phyloP scores from a whole-genome alignment of 2,797 vertebrate genomes.

The Sebastes ruberrimus region DNA sequence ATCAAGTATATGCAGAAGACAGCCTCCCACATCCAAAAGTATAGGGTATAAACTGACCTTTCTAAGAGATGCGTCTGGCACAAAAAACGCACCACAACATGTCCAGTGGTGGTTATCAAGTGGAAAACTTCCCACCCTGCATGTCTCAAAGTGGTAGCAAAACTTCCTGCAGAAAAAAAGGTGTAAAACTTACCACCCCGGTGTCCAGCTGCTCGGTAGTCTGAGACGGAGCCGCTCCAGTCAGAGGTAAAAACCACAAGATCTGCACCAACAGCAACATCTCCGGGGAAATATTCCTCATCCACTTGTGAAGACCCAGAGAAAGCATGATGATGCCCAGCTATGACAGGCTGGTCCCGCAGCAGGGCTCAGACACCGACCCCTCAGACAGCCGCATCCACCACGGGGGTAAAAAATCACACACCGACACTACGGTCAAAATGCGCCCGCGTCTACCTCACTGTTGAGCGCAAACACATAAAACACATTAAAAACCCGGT shows the following conservation, averaged over 20 bases:
- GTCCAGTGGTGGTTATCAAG: neutral
- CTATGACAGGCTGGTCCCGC: conserved; percentile 61
- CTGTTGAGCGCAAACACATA: conserved; percentile 76
- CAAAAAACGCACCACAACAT: neutral
- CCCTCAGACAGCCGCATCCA: conserved; percentile 65
- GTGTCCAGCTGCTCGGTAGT: conserved; percentile 76
- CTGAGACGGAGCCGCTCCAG: conserved; percentile 72
- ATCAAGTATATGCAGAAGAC: conserved; percentile 25
- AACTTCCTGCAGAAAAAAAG: conserved; percentile 23
- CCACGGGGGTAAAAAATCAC: conserved; percentile 32
- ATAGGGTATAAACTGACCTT: neutral
- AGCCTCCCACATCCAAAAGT: conserved; percentile 36
- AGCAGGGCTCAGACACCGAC: conserved; percentile 59
- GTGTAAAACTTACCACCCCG: conserved; percentile 76
- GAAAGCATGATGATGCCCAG: conserved; percentile 64
- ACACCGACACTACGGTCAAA: conserved; percentile 17
- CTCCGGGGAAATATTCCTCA: conserved; percentile 74
- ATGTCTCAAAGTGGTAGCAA: neutral
- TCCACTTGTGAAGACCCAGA: conserved; percentile 57
- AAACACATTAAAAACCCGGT: conserved; percentile 61
- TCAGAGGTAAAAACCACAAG: conserved; percentile 69
- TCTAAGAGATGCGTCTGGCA: neutral
- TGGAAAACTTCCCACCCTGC: conserved; percentile 79
- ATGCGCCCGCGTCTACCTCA: conserved; percentile 60
- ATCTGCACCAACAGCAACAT: conserved; percentile 70